A percentile compares a stretch with the other conserved stretches of the same genome.
Conservation (phyloP, 2,113 vertebrate genomes). For the Isichthys henryi region DNA sequence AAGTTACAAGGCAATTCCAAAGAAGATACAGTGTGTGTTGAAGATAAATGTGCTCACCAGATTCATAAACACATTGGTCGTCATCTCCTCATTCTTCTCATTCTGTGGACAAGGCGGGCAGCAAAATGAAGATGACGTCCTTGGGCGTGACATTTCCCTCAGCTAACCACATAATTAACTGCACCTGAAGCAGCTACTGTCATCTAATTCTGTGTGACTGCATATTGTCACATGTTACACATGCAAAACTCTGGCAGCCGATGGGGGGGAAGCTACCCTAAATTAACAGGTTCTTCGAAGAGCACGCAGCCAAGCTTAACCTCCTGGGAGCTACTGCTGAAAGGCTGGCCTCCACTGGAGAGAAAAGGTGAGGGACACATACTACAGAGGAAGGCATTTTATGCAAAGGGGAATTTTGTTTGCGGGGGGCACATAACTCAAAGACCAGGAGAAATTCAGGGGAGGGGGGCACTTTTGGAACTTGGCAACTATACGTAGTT, state of each 20-base stretch:
- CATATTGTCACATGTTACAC: constrained; percentile 22
- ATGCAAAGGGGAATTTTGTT: neutral
- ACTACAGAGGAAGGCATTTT: neutral
- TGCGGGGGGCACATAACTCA: neutral
- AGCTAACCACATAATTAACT: neutral
- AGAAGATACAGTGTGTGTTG: neutral
- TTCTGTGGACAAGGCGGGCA: constrained; percentile 52
- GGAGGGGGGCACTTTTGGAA: neutral
- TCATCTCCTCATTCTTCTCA: constrained; percentile 80
- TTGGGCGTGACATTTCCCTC: neutral
- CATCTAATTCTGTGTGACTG: neutral
- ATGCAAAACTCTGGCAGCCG: neutral
- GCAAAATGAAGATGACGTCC: neutral
- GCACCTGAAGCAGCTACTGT: neutral
- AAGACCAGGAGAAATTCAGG: neutral
- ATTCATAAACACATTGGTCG: constrained; percentile 81
- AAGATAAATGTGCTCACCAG: constrained; percentile 55
- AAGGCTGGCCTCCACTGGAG: neutral
- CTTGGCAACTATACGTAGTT: neutral
- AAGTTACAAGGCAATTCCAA: constrained; percentile 47
- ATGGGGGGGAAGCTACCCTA: neutral
- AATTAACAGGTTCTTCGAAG: neutral
- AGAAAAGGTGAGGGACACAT: neutral
- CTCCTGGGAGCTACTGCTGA: neutral
- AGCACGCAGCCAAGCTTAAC: neutral